Conservation (phyloP, 2,888 invertebrate genomes). For the Drymonia ruficornis region DNA sequence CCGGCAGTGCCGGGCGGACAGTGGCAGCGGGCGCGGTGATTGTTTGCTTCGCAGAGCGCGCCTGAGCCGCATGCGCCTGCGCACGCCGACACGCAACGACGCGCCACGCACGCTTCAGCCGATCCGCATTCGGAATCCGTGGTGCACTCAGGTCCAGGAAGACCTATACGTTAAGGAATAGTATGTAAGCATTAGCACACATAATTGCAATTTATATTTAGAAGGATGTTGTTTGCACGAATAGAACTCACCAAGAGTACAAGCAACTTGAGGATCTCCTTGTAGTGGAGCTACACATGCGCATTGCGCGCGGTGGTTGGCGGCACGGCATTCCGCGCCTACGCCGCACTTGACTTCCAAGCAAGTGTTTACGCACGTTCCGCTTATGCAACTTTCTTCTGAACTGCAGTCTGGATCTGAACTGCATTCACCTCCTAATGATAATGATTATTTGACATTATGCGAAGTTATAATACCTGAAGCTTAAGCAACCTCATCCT, state of each 20-base stretch:
- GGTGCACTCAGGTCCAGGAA: conserved; percentile 87
- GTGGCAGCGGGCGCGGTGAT: conserved; percentile 92
- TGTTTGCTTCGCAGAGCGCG: conserved; percentile 90
- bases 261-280: conserved; percentile 93
- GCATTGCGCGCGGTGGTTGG: conserved; percentile 91
- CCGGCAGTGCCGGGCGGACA: conserved; percentile 95
- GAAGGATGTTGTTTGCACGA: background rate
- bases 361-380: conserved; percentile 92
- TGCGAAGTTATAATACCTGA: no score
- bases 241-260: conserved; percentile 78
- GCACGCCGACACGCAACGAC: conserved; percentile 93
- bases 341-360: conserved; percentile 88
- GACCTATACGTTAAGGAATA: conserved; percentile 50
- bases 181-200: conserved; percentile 9
- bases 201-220: background rate
- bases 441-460: conserved; percentile 8
- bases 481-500: no score
- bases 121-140: conserved; percentile 90
- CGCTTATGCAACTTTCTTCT: conserved; percentile 89
- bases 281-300: conserved; percentile 89
- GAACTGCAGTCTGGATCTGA: conserved; percentile 89
- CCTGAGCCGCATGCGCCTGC: conserved; percentile 92
- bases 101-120: conserved; percentile 91
- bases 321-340: conserved; percentile 91
- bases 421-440: conserved; percentile 85